A percentile compares a stretch with the other conserved stretches of the same genome.
These are phyloP conservation scores for Parapsyche elsis DNA, from an alignment of 1,140 invertebrate species.

Conservation along the genomic window DNA sequence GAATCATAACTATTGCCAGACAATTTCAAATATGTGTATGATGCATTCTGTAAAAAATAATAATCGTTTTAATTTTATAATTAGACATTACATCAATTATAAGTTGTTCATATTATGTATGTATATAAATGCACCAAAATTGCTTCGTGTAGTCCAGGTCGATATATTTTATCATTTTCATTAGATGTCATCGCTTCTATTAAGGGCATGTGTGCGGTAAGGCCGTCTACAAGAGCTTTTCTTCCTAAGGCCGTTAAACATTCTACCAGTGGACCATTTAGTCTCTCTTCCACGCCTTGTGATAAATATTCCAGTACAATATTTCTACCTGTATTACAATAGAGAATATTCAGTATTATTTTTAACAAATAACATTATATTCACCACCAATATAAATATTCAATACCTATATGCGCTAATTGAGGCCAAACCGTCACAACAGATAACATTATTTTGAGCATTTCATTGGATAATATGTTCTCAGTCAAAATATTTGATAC, in stretches of 20 bases:
- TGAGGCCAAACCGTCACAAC: constrained; percentile 51
- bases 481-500: constrained; percentile 53
- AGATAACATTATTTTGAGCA: constrained; percentile 48
- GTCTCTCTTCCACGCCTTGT: constrained; percentile 62
- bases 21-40: constrained; percentile 46
- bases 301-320: constrained; percentile 65
- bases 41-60: constrained; percentile 46
- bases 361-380: constrained; percentile 14
- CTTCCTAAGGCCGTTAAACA: constrained; percentile 64
- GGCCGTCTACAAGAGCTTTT: constrained; percentile 60
- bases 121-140: constrained; percentile 59
- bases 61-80: neutral
- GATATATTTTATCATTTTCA: constrained; percentile 55
- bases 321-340: constrained; percentile 60
- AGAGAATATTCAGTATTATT: constrained; percentile 6
- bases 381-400: neutral
- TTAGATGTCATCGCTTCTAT: constrained; percentile 59
- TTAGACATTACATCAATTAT: neutral
- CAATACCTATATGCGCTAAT: constrained; percentile 52
- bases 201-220: constrained; percentile 61
- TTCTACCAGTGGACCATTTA: constrained; percentile 64
- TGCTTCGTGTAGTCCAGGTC: constrained; percentile 59
- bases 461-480: constrained; percentile 52
- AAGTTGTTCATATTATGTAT: neutral
- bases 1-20: constrained; percentile 36